Evolutionary conservation across 2,797 vertebrate genomes (phyloP).

Genomic region (Pygocentrus nattereri): DNA sequence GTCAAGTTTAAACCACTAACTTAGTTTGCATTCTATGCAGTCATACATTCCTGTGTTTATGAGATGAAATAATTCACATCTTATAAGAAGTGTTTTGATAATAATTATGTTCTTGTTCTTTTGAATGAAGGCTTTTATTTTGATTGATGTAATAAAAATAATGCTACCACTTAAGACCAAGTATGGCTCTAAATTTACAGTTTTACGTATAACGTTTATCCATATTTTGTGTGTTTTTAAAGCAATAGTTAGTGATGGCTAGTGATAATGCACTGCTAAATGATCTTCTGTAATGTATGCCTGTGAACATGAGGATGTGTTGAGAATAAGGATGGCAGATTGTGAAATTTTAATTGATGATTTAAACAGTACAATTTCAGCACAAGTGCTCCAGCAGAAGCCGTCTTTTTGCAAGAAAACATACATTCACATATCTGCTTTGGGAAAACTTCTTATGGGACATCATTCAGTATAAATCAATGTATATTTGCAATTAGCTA

Average conservation of each 20-base stretch:
- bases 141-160: too few relatives aligned
- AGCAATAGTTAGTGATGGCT: not conserved
- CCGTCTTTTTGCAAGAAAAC: not conserved
- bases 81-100: too few relatives aligned
- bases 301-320: not conserved
- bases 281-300: not conserved
- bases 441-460: not conserved
- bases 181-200: not conserved
- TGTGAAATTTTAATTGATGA: constrained; percentile 4
- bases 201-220: not conserved
- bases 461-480: not conserved
- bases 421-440: not conserved
- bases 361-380: not conserved
- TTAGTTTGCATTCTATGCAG: too few relatives aligned
- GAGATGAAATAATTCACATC: too few relatives aligned
- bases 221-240: not conserved
- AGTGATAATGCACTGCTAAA: not conserved
- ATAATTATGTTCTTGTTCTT: too few relatives aligned
- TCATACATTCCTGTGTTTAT: too few relatives aligned
- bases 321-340: not conserved
- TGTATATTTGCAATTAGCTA: not conserved
- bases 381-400: not conserved
- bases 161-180: too few relatives aligned
- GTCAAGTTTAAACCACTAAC: too few relatives aligned
- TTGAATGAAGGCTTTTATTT: too few relatives aligned